Base-by-base conservation (phyloP, 1,140 invertebrate species). In the Saccostrea echinata region DNA sequence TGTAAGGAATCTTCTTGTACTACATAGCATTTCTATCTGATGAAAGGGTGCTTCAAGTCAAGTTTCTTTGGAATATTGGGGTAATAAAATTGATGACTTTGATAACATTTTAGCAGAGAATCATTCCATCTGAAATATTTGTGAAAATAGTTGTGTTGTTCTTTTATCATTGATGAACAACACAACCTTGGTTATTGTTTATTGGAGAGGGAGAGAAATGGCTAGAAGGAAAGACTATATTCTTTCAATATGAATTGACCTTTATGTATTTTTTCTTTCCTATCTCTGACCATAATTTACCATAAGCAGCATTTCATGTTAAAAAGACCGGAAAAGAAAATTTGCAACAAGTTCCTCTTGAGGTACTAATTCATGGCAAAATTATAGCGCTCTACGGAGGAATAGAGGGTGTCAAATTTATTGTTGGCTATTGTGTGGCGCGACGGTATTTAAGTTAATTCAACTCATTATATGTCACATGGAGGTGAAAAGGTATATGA, bases 401-500 rank as follows among this genome's bases (percentile, higher is more conserved):
- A 57, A 30, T 13, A 71, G 30, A 33, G 68, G 68, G 68, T 71
- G 68, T 71, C 68, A 71, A 33, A 71, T 71, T 71, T 71, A 71
- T 71, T 71, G 68, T 71, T 9, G 30, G 68, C 68, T 71, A 71
- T 71, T 71, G 68, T 71, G 68, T 30, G 68, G 11, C 27, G 24
- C 13, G 24, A 27, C 68, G 30, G 30, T 71, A 27, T 30, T 71
- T 9, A 33, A 71, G 68, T 71, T 71, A 71, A 71, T 71, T 71
- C 68, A 71, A 71, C 68, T 71, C 68, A 71, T 71, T 71, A 71
- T 71, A 71, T 71, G 68, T 71, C 68, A 71, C 68, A 71, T 30
- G 27, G 68, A 71, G 68, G 68, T 71, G 68, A 71, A 71, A 33
- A 33, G 68, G 68, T 71, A 71, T 71, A 71, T 71, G 68, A 71